These are phyloP conservation scores for Seriola rivoliana DNA, from an alignment of 2,113 vertebrate genomes.

Conservation along the genomic window DNA sequence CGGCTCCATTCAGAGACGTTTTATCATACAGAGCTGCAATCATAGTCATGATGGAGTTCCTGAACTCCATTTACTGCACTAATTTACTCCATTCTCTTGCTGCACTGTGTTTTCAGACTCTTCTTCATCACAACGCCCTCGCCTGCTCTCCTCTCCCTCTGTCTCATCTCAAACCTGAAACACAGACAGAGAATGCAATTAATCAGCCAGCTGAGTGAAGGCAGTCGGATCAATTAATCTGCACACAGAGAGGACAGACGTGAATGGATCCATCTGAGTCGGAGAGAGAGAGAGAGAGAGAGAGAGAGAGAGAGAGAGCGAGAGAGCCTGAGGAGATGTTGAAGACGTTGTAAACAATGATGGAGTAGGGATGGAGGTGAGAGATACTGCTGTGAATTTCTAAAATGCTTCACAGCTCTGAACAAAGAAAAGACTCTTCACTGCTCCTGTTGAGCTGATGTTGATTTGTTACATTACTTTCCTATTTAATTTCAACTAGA, in stretches of 20 bases:
- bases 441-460: not conserved
- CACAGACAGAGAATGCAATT: constrained; percentile 43
- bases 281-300: not conserved
- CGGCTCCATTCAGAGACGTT: constrained; percentile 34
- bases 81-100: constrained; percentile 47
- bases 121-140: constrained; percentile 42
- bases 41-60: constrained; percentile 65
- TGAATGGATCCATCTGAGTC: constrained; percentile 44
- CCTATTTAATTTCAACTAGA: not conserved
- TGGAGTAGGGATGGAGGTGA: constrained; percentile 3
- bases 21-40: constrained; percentile 54
- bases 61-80: constrained; percentile 61
- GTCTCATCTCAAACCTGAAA: constrained; percentile 57
- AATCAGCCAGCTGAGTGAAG: constrained; percentile 50
- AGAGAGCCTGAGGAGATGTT: constrained; percentile 24
- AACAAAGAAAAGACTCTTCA: not conserved
- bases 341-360: constrained; percentile 52
- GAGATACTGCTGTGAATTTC: not conserved
- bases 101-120: constrained; percentile 35
- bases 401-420: not conserved
- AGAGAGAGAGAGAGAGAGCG: not conserved
- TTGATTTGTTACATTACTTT: not conserved
- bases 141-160: not conserved
- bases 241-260: constrained; percentile 18
- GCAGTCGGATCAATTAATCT: constrained; percentile 64